Base-by-base conservation (phyloP, 1,140 invertebrate genomes). In the Hyposmocoma kahamanoa region DNA sequence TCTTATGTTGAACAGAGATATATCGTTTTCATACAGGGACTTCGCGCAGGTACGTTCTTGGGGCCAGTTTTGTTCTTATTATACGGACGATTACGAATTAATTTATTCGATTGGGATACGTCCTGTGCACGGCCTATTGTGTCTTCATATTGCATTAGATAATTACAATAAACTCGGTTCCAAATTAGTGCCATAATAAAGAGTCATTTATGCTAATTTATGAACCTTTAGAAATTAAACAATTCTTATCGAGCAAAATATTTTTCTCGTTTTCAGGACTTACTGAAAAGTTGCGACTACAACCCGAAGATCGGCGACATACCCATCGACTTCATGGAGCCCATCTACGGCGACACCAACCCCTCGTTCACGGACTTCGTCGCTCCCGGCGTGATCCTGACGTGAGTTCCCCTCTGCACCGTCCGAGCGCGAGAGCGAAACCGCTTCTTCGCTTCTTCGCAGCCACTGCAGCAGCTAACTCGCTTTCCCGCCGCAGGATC, bases 351-450 rank as follows among this genome's bases (percentile, higher is more conserved):
- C 42, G 91, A 91, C 19, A 91, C 89, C 59, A 90, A 94, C 62
- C 95, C 96, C 17, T 96, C 94, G 49, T 98, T 98, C 72, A 97
- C 95, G 1, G 95, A 98, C 82, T 98, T 98, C 82, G 97, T 97
- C 55, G 96, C 96, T 21, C 96, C 97, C 26, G 97, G 97, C 59
- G 94, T 98, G 46, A 96, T 98, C 70, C 86, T 98, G 54, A 97
- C 95, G 95, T 97, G 84, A 91, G 90, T 87, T 38, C 22, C 43
- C 11, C 24, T 22, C 39, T 24, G 20, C 1, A 4, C 2, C 0
- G 5, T 32, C 17, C 8, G n/a, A 20, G n/a, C n/a, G n/a, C n/a
- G n/a, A n/a, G n/a, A n/a, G n/a, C n/a, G n/a, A n/a, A n/a, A n/a
- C n/a, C n/a, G n/a, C n/a, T n/a, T n/a, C n/a, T n/a, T n/a, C n/a